phyloP scores from a whole-genome alignment of 2,797 vertebrate genomes.

The Lacerta viridis region DNA sequence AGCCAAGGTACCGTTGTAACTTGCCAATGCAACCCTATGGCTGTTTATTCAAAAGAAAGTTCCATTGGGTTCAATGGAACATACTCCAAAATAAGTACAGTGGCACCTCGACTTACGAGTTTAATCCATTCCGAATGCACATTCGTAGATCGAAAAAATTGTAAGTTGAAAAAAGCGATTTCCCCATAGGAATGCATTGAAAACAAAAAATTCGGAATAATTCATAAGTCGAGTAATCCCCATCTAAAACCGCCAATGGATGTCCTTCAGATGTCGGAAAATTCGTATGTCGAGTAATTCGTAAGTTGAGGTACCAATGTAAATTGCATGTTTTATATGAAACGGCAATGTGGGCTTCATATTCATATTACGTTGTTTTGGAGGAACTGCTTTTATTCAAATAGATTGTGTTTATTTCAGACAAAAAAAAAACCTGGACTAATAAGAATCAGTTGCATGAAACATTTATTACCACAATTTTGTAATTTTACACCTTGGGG shows the following conservation, averaged over 20 bases:
- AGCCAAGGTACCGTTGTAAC: neutral
- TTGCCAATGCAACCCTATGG: neutral
- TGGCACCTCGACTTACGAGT: too few species aligned
- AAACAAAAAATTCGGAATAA: too few species aligned
- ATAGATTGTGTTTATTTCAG: neutral
- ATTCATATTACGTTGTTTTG: neutral
- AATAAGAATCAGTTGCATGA: neutral
- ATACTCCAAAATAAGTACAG: neutral
- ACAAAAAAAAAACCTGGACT: neutral
- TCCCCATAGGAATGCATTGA: too few species aligned
- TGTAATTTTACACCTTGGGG: conserved; percentile 3
- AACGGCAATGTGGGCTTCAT: neutral
- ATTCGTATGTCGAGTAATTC: too few species aligned
- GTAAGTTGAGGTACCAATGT: too few species aligned
- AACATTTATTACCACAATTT: neutral
- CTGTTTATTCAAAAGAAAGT: neutral
- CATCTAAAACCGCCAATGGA: too few species aligned
- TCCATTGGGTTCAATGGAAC: neutral
- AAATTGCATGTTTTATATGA: neutral
- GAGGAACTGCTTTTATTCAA: conserved; percentile 46
- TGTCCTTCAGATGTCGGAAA: too few species aligned
- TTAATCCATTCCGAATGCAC: too few species aligned
- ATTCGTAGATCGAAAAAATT: too few species aligned
- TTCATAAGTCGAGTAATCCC: too few species aligned
- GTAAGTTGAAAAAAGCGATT: too few species aligned